Conservation (phyloP, 2,797 vertebrate genomes). For the Neoniphon sammara region DNA sequence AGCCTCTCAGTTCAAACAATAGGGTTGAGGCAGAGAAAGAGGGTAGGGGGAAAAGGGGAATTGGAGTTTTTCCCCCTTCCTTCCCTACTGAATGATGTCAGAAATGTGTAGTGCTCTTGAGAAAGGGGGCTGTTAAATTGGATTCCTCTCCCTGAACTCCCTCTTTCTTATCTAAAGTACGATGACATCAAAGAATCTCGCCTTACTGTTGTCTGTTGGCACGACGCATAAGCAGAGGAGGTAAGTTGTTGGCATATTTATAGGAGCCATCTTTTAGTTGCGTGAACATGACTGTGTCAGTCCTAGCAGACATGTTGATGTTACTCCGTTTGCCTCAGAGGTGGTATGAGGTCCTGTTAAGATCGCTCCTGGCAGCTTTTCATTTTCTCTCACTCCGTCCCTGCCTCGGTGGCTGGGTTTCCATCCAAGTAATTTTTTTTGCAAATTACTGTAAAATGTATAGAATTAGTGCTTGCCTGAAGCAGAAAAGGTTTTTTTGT, state of each 20-base stretch:
- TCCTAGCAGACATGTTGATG: constrained; percentile 40
- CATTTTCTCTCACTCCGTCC: constrained; percentile 33
- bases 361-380: constrained; percentile 35
- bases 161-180: constrained; percentile 54
- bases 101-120: constrained; percentile 60
- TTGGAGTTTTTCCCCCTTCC: constrained; percentile 47
- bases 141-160: constrained; percentile 59
- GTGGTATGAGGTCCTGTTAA: constrained; percentile 30
- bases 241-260: constrained; percentile 35
- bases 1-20: constrained; percentile 70
- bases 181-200: constrained; percentile 54
- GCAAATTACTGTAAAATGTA: too few relatives aligned
- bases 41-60: constrained; percentile 34
- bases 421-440: too few relatives aligned
- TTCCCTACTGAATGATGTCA: constrained; percentile 61
- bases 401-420: too few relatives aligned
- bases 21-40: constrained; percentile 34
- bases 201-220: constrained; percentile 28
- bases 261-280: constrained; percentile 38
- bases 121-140: constrained; percentile 68
- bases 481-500: too few relatives aligned
- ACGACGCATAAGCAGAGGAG: constrained; percentile 26
- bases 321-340: constrained; percentile 18
- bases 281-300: constrained; percentile 13
- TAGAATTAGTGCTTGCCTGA: too few relatives aligned